A percentile compares a stretch with the other conserved stretches of the same genome.
phyloP scores from a whole-genome alignment of 2,113 vertebrate genomes.

The Heteronetta atricapilla region DNA sequence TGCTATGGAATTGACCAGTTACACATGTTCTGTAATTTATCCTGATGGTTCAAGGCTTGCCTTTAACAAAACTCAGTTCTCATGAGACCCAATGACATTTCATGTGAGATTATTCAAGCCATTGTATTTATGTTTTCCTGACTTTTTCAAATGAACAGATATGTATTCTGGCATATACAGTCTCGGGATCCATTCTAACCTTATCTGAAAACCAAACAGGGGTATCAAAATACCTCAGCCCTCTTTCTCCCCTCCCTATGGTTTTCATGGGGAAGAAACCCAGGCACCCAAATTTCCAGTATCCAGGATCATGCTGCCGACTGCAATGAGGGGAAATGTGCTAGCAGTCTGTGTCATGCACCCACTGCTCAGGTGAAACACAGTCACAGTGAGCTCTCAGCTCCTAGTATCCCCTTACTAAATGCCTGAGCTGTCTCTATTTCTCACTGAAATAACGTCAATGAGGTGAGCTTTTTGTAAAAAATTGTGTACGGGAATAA shows the following conservation, averaged over 20 bases:
- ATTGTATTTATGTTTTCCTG: not conserved
- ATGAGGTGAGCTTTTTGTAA: not conserved
- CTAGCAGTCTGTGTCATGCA: not conserved
- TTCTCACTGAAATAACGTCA: not conserved
- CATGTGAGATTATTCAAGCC: not conserved
- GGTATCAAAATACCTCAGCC: not conserved
- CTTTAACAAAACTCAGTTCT: not conserved
- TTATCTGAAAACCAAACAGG: not conserved
- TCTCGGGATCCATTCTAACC: not conserved
- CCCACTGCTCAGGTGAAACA: not conserved
- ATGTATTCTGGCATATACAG: not conserved
- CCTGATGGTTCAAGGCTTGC: not conserved
- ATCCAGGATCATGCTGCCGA: not conserved
- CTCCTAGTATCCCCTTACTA: not conserved
- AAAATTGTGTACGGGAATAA: not conserved
- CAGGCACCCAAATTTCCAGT: rapidly evolving
- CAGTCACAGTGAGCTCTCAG: not conserved
- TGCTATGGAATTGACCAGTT: not conserved
- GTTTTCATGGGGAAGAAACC: not conserved
- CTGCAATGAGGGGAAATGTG: not conserved
- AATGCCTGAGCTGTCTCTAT: not conserved
- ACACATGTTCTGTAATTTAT: not conserved
- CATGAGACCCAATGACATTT: not conserved
- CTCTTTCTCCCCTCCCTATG: not conserved
- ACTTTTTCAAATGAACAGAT: not conserved